Evolutionary conservation across 1,140 invertebrate species (phyloP).

Genomic region (Hypsibius dujardini): DNA sequence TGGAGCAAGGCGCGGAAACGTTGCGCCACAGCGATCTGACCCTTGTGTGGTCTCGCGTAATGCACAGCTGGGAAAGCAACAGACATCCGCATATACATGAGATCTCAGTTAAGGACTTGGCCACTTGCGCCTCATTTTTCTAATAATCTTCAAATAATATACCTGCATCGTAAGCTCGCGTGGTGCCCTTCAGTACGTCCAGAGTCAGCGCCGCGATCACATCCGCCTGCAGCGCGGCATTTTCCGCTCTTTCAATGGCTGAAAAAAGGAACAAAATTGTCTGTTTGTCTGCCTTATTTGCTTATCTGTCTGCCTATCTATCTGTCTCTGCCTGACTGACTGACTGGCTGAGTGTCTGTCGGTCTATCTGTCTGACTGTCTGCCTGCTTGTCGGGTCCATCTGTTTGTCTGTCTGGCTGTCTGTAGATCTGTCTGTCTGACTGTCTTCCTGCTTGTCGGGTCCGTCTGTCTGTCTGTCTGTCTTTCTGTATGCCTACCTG

Average conservation of each 20-base stretch:
- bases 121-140: too few relatives aligned
- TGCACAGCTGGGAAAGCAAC: constrained; percentile 42
- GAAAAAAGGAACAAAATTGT: constrained; percentile 22
- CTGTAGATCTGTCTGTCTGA: too few relatives aligned
- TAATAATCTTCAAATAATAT: constrained; percentile 21
- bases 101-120: constrained; percentile 7
- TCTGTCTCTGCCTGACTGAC: too few relatives aligned
- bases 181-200: constrained; percentile 54
- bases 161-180: constrained; percentile 49
- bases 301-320: too few relatives aligned
- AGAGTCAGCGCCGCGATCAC: constrained; percentile 51
- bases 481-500: too few relatives aligned
- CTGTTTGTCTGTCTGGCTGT: too few relatives aligned
- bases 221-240: constrained; percentile 47
- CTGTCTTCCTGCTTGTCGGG: too few relatives aligned
- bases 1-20: constrained; percentile 46
- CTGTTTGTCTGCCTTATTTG: background rate
- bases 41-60: constrained; percentile 46
- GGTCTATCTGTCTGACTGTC: too few relatives aligned
- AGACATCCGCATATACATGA: background rate
- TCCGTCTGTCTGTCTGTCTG: too few relatives aligned
- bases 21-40: constrained; percentile 46
- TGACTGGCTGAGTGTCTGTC: too few relatives aligned
- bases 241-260: constrained; percentile 45
- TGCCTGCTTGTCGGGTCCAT: too few relatives aligned